These are phyloP conservation scores for Lophotriccus pileatus DNA, from an alignment of 2,797 vertebrate genomes.

Conservation along the genomic window DNA sequence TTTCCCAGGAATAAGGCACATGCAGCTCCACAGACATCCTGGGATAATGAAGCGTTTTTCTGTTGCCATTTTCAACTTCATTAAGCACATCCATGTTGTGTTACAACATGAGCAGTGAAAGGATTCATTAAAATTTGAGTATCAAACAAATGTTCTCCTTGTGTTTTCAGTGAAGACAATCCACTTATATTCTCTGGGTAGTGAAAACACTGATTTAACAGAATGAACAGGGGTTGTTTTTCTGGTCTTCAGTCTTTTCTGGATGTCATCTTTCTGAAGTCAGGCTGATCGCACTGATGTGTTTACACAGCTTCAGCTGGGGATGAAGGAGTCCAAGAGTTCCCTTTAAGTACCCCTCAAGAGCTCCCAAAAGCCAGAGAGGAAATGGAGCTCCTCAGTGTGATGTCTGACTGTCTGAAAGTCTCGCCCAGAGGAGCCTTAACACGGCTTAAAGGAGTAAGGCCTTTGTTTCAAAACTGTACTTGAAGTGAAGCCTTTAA, in stretches of 20 bases:
- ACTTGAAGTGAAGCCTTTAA: neutral
- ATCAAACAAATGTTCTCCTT: neutral
- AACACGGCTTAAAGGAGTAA: neutral
- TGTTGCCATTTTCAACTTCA: neutral
- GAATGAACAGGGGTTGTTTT: neutral
- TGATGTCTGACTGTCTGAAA: neutral
- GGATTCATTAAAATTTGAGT: neutral
- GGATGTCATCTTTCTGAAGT: neutral
- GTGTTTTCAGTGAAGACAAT: neutral
- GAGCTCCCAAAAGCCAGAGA: conserved; percentile 31
- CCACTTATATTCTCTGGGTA: neutral
- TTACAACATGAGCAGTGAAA: neutral
- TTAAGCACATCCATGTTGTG: neutral
- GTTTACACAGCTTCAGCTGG: neutral
- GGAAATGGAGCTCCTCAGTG: conserved; percentile 14
- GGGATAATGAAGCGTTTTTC: neutral
- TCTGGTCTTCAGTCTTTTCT: neutral
- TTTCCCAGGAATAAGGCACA: neutral
- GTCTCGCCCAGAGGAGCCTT: conserved; percentile 15
- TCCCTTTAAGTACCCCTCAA: conserved; percentile 1
- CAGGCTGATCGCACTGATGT: neutral
- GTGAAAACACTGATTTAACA: neutral
- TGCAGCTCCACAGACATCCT: neutral
- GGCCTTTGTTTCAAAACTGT: neutral
- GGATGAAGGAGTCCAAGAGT: neutral